Base-by-base conservation (phyloP, 2,797 vertebrate species). In the Ambastaia sidthimunki region DNA sequence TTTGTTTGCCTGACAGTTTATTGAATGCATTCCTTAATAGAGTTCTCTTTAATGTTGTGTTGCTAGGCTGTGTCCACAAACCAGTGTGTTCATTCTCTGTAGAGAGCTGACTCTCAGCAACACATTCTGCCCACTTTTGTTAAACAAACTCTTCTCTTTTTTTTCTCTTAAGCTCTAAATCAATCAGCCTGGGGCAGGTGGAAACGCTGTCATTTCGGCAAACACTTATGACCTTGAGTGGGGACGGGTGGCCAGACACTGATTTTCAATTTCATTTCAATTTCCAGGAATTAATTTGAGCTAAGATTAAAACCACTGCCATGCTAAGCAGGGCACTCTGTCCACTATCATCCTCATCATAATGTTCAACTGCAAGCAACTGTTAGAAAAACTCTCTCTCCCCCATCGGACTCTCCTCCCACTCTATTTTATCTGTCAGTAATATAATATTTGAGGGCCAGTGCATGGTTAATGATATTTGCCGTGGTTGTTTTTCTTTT, bases 241-340 rank as follows among this genome's bases (percentile, higher is more conserved):
- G 57, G 73, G 83, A 47, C 34, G 21, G 19, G 13, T 66, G 69
- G 84, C 60, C 31, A 80, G 77, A 88, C 74, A 73, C 83, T 83
- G 85, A 48, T 62, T 85, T 83, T 84, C 79, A 73, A 19, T 90
- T 90, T 85, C 73, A 89, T 91, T 92, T 90, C 82, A 87, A 78
- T 90, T 91, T 92, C 87, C 85, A 90, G 88, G 88, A 92, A 91
- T 92, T 90, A 84, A 91, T 91, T 89, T 82, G 34, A 77, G 65
- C 4, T 66, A 85, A 91, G 91, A 91, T 93, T 90, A 91, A 12
- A 16, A 25, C 59, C 37, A 48, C 65, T 25, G 7, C 63, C 2
- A 21, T 41, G 37, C 82, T 31, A 65, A 86, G 82, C 72, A 78
- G 85, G 76, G 86, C 87, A 90, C 78, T 78, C 76, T 71, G 78